Conservation (phyloP, 2,888 invertebrate genomes). For the Sipunculus nudus region DNA sequence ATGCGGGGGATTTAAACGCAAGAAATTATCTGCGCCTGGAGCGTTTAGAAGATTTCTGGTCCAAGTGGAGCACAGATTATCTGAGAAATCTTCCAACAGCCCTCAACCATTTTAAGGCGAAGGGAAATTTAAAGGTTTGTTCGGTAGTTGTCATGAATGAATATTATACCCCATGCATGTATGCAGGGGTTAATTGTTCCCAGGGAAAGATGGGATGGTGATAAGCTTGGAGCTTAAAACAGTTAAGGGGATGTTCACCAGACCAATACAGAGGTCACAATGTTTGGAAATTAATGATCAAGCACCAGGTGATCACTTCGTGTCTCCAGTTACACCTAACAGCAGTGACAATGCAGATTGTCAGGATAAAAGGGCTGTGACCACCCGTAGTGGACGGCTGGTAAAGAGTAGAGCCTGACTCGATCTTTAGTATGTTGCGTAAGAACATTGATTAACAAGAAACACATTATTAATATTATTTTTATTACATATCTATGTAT, state of each 20-base stretch:
- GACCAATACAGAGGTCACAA: background rate
- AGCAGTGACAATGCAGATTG: no score
- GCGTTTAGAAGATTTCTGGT: background rate
- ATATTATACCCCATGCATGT: background rate
- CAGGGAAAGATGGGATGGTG: conserved; percentile 1
- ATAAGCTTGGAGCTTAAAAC: background rate
- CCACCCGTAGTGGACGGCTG: no score
- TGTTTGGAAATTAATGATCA: background rate
- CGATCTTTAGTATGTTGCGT: no score
- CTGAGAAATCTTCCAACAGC: background rate
- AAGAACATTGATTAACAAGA: no score
- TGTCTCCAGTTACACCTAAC: no score
- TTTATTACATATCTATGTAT: no score
- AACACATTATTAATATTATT: no score
- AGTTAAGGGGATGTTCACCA: background rate
- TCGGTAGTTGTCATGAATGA: background rate
- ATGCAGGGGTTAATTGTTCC: background rate
- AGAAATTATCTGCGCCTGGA: background rate
- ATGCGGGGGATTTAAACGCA: background rate
- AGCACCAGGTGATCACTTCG: no score
- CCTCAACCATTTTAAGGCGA: no score
- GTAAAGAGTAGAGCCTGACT: no score
- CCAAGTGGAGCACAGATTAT: background rate
- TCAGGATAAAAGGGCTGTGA: no score
- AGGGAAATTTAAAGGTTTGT: background rate